phyloP scores from a whole-genome alignment of 2,888 invertebrate genomes.

The Magallana nippona region DNA sequence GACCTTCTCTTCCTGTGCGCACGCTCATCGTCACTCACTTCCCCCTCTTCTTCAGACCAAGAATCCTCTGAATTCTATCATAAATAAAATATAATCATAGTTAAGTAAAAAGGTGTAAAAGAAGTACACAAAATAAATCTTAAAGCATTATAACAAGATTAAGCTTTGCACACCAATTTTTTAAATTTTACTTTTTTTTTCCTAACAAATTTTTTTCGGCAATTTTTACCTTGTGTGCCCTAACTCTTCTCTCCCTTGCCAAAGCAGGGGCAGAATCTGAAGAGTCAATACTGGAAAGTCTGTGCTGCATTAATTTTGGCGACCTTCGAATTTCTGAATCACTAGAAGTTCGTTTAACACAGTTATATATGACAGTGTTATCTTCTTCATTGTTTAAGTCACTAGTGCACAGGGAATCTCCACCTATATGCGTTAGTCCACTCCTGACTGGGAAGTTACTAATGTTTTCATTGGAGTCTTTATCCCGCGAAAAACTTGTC shows the following conservation, averaged over 20 bases:
- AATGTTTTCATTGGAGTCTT: constrained; percentile 74
- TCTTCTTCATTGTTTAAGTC: constrained; percentile 60
- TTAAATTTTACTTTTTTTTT: no score
- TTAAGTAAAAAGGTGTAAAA: not conserved
- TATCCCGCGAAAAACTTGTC: constrained; percentile 58
- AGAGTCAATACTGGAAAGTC: constrained; percentile 45
- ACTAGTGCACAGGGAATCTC: constrained; percentile 53
- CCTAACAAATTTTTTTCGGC: not conserved
- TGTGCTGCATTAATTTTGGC: constrained; percentile 38
- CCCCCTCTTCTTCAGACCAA: constrained; percentile 74
- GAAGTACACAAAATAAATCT: no score
- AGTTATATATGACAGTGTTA: constrained; percentile 56
- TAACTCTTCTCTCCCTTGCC: constrained; percentile 31
- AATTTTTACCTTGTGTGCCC: constrained; percentile 40
- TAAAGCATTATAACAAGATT: no score
- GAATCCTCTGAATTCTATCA: constrained; percentile 73
- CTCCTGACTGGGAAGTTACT: constrained; percentile 61
- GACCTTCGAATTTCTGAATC: constrained; percentile 46
- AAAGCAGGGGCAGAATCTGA: constrained; percentile 37
- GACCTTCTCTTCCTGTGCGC: constrained; percentile 62
- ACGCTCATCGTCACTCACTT: constrained; percentile 69
- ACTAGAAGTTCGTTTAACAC: constrained; percentile 49
- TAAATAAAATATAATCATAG: constrained; percentile 25
- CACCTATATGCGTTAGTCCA: constrained; percentile 32
- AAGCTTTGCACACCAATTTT: no score